phyloP scores from a whole-genome alignment of 2,113 vertebrate species.

The Siniperca knerii region DNA sequence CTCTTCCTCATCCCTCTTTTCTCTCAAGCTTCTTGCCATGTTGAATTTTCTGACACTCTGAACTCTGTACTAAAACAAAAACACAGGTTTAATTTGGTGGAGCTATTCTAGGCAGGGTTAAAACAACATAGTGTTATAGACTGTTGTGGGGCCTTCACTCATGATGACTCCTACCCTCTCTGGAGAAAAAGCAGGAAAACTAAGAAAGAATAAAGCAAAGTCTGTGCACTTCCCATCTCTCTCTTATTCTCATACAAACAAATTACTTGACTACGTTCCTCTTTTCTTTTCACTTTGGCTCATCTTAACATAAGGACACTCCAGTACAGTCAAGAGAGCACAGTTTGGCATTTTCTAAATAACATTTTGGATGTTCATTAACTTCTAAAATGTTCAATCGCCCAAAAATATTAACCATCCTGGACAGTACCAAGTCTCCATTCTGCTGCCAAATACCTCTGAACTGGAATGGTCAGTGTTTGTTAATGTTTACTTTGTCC shows the following conservation, averaged over 20 bases:
- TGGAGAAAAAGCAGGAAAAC: slow-evolving; percentile 44
- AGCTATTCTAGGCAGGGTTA: slow-evolving; percentile 75
- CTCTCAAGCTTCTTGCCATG: background rate
- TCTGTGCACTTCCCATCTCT: background rate
- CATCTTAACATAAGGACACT: background rate
- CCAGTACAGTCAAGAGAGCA: background rate
- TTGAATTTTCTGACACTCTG: slow-evolving; percentile 33
- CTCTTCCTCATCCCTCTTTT: background rate
- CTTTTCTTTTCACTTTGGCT: background rate
- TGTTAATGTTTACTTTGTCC: slow-evolving; percentile 37
- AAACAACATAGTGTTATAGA: slow-evolving; percentile 60
- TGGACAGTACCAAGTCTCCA: background rate
- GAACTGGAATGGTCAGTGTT: background rate
- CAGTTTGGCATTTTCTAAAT: background rate
- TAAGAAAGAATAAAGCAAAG: slow-evolving; percentile 14
- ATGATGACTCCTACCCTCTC: slow-evolving; percentile 29
- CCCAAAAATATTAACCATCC: background rate
- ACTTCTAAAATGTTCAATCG: background rate
- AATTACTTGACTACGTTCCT: background rate
- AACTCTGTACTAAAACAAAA: slow-evolving; percentile 59
- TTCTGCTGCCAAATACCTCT: slow-evolving; percentile 3
- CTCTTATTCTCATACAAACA: background rate
- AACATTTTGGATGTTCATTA: slow-evolving; percentile 30
- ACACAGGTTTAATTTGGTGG: slow-evolving; percentile 65
- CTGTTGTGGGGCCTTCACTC: slow-evolving; percentile 13